These are phyloP conservation scores for Hemaris fuciformis DNA, from an alignment of 2,888 invertebrate genomes.

Conservation along the genomic window DNA sequence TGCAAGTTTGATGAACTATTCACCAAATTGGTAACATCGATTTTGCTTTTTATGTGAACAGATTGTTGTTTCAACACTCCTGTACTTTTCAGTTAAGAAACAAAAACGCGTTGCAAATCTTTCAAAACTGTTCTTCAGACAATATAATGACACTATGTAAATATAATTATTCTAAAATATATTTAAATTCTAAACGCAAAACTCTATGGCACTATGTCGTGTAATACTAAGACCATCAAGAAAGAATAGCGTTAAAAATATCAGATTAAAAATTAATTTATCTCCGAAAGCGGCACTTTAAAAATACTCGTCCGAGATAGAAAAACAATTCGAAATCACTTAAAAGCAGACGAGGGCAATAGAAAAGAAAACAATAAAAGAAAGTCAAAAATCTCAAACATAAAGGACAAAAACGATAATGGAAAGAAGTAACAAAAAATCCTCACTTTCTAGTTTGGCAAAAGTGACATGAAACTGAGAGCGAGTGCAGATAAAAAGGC, in stretches of 20 bases:
- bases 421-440: slow-evolving; percentile 40
- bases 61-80: too few relatives aligned
- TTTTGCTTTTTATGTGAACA: too few relatives aligned
- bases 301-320: neutral
- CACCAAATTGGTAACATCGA: too few relatives aligned
- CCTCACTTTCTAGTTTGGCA: slow-evolving; percentile 58
- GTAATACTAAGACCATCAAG: neutral
- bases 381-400: slow-evolving; percentile 21
- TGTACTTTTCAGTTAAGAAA: too few relatives aligned
- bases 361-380: slow-evolving; percentile 28
- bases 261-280: neutral
- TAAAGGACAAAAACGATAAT: slow-evolving; percentile 49
- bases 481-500: slow-evolving; percentile 42
- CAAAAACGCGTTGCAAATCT: too few relatives aligned
- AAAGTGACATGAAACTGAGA: slow-evolving; percentile 39
- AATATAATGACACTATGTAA: too few relatives aligned
- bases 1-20: too few relatives aligned
- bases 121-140: too few relatives aligned
- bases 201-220: neutral
- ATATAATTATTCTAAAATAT: too few relatives aligned
- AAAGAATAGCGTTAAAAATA: neutral
- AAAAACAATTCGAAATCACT: slow-evolving; percentile 9
- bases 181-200: too few relatives aligned
- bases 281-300: neutral
- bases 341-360: slow-evolving; percentile 2